These are phyloP conservation scores for Archaeoteleia sp. DNA, from an alignment of 2,888 invertebrate species.

Conservation along the genomic window DNA sequence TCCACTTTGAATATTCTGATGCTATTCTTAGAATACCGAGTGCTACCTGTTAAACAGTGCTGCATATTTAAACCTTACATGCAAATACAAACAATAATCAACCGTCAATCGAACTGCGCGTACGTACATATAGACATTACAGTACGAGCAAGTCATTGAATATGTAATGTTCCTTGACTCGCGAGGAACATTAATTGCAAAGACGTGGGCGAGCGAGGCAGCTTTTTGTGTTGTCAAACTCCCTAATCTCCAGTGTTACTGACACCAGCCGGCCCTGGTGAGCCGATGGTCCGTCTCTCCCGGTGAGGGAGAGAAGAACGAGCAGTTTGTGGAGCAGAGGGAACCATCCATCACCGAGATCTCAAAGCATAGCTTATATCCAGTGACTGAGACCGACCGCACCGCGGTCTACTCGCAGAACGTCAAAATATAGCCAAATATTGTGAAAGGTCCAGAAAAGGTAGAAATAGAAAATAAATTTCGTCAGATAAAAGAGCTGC, in stretches of 20 bases:
- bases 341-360: slow-evolving; percentile 72
- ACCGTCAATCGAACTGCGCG: slow-evolving; percentile 4
- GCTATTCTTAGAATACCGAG: too few species aligned
- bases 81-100: background rate
- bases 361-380: slow-evolving; percentile 68
- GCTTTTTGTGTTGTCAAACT: slow-evolving; percentile 52
- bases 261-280: slow-evolving; percentile 55
- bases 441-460: slow-evolving; percentile 75
- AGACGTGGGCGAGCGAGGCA: slow-evolving; percentile 45
- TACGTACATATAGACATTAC: slow-evolving; percentile 28
- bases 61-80: too few species aligned
- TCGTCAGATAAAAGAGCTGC: slow-evolving; percentile 53
- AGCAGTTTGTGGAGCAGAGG: slow-evolving; percentile 56
- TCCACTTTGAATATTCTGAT: too few species aligned
- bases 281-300: slow-evolving; percentile 49
- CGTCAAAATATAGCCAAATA: slow-evolving; percentile 72
- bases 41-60: too few species aligned
- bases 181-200: slow-evolving; percentile 8
- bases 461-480: slow-evolving; percentile 73
- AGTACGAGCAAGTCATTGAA: too few species aligned
- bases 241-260: slow-evolving; percentile 53
- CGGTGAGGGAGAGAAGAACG: slow-evolving; percentile 47
- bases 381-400: slow-evolving; percentile 65
- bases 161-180: slow-evolving; percentile 39
- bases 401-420: slow-evolving; percentile 59